Base-by-base conservation (phyloP, 1,140 invertebrate genomes). In the Atta cephalotes region DNA sequence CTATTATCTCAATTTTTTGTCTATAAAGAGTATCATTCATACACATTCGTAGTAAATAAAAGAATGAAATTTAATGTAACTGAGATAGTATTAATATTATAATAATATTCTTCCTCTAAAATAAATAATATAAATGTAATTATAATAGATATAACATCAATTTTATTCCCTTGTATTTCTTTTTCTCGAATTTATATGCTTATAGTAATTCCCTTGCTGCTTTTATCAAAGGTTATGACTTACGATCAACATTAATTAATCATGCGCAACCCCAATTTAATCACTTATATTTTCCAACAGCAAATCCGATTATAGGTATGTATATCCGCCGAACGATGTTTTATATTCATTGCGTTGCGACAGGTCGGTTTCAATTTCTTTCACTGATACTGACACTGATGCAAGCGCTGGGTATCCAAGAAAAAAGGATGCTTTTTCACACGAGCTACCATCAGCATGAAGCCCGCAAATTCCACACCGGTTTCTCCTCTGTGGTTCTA, bases 341-440 rank as follows among this genome's bases (percentile, higher is more conserved):
- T 84, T 84, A 76, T 76, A 76, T 76, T 35, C 80, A 31, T 14
- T 25, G 56, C 18, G 70, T 76, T 45, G 58, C 70, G 70, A 84
- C 80, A 62, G 80, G 56, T 60, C 80, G 70, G 56, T 76, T 84
- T 84, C 80, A 84, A 84, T 84, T 84, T 84, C 80, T 84, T 84
- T 10, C 70, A 21, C 70, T 84, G 56, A 84, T 84, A 84, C 56
- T 62, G 80, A 62, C 78, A n/a, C 78, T 21, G 10, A 45, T 14
- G n/a, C 74, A 49, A 79, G 39, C 31, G 60, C 31, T 25, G 39
- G 21, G 31, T 51, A 63, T 84, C 56, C 70, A 84, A 84, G 80
- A 84, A 84, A 84, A 84, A 84, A 84, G 80, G 70, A 76, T 84
- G 70, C 56, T 62, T 76, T 74, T 76, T 84, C 70, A 58, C 68